Percentiles rank a stretch among this genome's conserved stretches.
Conservation (phyloP, 2,113 vertebrate species). For the Prochilodus magdalenae region DNA sequence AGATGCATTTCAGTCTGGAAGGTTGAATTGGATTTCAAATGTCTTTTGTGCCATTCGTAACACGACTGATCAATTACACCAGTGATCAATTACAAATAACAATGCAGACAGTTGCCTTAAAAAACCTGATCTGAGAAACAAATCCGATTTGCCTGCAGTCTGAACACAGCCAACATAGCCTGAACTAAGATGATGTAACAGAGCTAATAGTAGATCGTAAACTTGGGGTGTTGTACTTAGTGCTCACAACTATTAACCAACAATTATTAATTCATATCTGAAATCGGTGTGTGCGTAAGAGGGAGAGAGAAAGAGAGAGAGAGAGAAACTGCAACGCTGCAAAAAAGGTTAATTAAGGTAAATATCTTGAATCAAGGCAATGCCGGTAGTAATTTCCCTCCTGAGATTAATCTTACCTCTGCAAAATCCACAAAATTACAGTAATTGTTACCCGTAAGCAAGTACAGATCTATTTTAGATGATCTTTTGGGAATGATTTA, state of each 20-base stretch:
- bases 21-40: too few species aligned
- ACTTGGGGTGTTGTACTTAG: not conserved
- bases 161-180: too few species aligned
- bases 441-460: constrained; percentile 19
- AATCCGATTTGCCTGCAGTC: too few species aligned
- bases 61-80: too few species aligned
- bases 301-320: not conserved
- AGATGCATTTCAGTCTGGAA: too few species aligned
- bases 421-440: constrained; percentile 18
- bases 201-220: not conserved
- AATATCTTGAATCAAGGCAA: constrained; percentile 27
- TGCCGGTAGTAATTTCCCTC: not conserved
- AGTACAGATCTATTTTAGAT: not conserved
- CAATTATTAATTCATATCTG: not conserved
- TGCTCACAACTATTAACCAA: not conserved
- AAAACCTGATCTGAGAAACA: too few species aligned
- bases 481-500: not conserved
- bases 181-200: too few species aligned
- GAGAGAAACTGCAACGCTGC: not conserved
- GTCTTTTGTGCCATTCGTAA: too few species aligned
- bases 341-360: not conserved
- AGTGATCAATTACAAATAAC: too few species aligned
- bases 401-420: constrained; percentile 26
- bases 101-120: too few species aligned
- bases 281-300: not conserved